These are phyloP conservation scores for Gnathonemus longibarbis DNA, from an alignment of 2,113 vertebrate genomes.

Conservation along the genomic window DNA sequence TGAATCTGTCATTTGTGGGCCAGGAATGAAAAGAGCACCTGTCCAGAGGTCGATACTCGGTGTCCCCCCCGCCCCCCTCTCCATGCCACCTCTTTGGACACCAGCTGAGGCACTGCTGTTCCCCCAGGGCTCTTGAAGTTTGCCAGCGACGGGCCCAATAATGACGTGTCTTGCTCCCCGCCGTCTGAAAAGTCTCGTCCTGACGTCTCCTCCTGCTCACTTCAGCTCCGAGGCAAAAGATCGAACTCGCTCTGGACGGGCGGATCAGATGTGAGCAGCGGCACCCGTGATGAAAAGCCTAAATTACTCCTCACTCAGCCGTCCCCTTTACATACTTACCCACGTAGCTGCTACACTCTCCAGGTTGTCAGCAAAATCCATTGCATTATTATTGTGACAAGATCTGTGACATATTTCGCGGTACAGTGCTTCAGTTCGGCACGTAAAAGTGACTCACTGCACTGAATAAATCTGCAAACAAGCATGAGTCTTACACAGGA, in stretches of 20 bases:
- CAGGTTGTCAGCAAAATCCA: not conserved
- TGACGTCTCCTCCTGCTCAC: not conserved
- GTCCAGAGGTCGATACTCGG: slow-evolving; percentile 42
- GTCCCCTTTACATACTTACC: not conserved
- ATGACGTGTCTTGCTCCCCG: not conserved
- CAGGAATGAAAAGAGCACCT: slow-evolving; percentile 59
- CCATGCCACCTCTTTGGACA: slow-evolving; percentile 46
- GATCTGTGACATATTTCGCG: not conserved
- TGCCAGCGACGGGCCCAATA: slow-evolving; percentile 14
- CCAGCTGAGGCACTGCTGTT: slow-evolving; percentile 49
- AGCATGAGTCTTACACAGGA: not conserved
- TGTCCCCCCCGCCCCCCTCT: not conserved
- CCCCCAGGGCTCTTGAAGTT: slow-evolving; percentile 42
- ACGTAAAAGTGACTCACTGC: not conserved
- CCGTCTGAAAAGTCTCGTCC: not conserved
- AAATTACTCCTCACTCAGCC: not conserved
- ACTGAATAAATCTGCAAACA: not conserved
- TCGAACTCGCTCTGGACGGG: not conserved
- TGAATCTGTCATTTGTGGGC: slow-evolving; percentile 65
- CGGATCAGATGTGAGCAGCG: not conserved
- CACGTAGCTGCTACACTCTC: not conserved
- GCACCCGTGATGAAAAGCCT: not conserved
- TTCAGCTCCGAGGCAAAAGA: not conserved
- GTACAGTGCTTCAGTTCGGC: not conserved
- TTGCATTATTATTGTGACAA: not conserved